Evolutionary conservation across 2,888 invertebrate species (phyloP), one percentile per base, ranked within the genome.

Genomic region (Lagria hirta): DNA sequence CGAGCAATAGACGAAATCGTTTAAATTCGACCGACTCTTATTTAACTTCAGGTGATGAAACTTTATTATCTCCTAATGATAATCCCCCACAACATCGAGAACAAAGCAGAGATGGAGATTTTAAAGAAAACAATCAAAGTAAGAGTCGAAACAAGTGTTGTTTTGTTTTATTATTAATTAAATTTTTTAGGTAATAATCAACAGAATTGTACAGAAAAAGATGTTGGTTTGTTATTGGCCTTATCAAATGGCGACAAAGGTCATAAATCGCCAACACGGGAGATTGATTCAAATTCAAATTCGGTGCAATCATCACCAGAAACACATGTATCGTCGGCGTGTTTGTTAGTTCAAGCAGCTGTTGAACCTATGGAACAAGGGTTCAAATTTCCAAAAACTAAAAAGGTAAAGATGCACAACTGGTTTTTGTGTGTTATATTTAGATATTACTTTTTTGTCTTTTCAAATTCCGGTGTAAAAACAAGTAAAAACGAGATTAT

Each of bases 311-410:
- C 77, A 0, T 77, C 76, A 3, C 79, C 80, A 0, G 75, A 78
- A 30, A 78, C 80, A 1, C 77, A 78, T 0, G 71, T 90, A 1
- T 88, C 88, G 43, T 86, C 88, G 2, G 88, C 89, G 0, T 90
- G 89, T 64, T 71, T 89, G 11, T 66, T 90, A 35, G 88, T 90
- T 3, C 89, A 89, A 54, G 89, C 89, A 0, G 89, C 89, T 1
- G 88, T 90, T 3, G 89, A 88, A 2, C 88, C 87, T 0, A 74
- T 88, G 3, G 88, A 86, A 49, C 82, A 82, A 1, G 88, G 86
- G 33, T 93, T 93, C 62, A 92, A 92, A 69, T 85, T 91, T 63
- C 92, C 93, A 0, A 94, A 94, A 74, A 93, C 94, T 0, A 95
- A 95, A 71, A 94, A 93, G 70, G 78, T 28, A 12, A 5, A 17